Evolutionary conservation across 2,113 vertebrate genomes (phyloP).

Genomic region (Saguinus imperator): DNA sequence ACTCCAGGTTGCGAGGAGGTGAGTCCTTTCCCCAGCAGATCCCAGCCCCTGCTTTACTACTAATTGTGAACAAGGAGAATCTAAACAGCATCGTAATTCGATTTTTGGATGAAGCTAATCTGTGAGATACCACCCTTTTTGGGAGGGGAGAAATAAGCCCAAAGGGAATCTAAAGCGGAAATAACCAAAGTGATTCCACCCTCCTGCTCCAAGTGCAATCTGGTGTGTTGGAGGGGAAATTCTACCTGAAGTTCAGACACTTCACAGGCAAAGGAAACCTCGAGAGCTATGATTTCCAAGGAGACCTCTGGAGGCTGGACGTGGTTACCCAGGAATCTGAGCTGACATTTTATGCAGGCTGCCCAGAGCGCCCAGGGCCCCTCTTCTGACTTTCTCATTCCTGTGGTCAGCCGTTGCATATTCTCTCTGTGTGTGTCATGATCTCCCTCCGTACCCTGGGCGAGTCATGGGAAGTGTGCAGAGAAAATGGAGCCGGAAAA

Average conservation of each 20-base stretch:
- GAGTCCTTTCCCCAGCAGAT: accelerated
- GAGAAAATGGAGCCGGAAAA: background rate
- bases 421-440: background rate
- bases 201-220: too few species aligned
- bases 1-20: background rate
- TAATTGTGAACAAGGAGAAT: conserved; percentile 14
- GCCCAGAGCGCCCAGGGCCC: background rate
- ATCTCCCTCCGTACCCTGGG: too few species aligned
- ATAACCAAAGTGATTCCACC: background rate
- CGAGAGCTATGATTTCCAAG: background rate
- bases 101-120: background rate
- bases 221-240: background rate
- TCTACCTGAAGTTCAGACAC: background rate
- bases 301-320: background rate
- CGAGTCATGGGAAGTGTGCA: accelerated
- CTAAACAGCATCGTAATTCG: conserved; percentile 42
- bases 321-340: background rate
- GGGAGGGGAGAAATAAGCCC: background rate
- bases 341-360: background rate
- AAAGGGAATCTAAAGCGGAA: background rate
- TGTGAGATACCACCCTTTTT: background rate
- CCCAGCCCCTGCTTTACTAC: conserved; percentile 14
- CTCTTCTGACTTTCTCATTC: background rate
- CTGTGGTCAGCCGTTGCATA: accelerated
- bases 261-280: background rate